phyloP scores from a whole-genome alignment of 2,888 invertebrate species.

The Anoncus sp. region DNA sequence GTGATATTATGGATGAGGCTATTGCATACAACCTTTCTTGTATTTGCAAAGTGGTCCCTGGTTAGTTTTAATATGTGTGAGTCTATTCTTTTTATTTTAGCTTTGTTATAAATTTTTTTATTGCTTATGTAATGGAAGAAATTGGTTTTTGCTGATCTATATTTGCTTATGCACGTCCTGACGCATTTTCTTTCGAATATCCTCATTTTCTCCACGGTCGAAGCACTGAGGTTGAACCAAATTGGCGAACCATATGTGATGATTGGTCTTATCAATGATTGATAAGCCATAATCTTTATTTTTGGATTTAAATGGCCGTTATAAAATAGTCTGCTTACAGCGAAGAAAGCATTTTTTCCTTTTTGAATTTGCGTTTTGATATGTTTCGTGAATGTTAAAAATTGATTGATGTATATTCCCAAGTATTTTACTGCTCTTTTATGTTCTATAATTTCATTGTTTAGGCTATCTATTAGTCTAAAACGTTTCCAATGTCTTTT shows the following conservation, averaged over 20 bases:
- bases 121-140: constrained; percentile 45
- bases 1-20: background rate
- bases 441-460: constrained; percentile 28
- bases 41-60: constrained; percentile 44
- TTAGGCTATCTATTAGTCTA: background rate
- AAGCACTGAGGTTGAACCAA: constrained; percentile 8
- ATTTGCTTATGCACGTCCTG: constrained; percentile 15
- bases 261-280: constrained; percentile 28
- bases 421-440: constrained; percentile 62
- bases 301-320: constrained; percentile 41
- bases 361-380: constrained; percentile 57
- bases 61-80: constrained; percentile 40
- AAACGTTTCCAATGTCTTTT: constrained; percentile 52
- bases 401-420: constrained; percentile 57
- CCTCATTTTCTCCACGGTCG: constrained; percentile 15
- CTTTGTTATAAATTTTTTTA: constrained; percentile 45
- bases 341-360: constrained; percentile 56
- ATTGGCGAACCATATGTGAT: constrained; percentile 20
- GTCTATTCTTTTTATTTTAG: constrained; percentile 51
- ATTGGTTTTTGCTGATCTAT: constrained; percentile 17
- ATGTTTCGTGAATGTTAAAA: constrained; percentile 50
- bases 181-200: constrained; percentile 41
- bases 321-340: constrained; percentile 53
- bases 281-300: constrained; percentile 55
- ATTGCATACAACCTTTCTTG: background rate